These are phyloP conservation scores for Halcyon senegalensis DNA, from an alignment of 2,113 vertebrate species.

Conservation along the genomic window DNA sequence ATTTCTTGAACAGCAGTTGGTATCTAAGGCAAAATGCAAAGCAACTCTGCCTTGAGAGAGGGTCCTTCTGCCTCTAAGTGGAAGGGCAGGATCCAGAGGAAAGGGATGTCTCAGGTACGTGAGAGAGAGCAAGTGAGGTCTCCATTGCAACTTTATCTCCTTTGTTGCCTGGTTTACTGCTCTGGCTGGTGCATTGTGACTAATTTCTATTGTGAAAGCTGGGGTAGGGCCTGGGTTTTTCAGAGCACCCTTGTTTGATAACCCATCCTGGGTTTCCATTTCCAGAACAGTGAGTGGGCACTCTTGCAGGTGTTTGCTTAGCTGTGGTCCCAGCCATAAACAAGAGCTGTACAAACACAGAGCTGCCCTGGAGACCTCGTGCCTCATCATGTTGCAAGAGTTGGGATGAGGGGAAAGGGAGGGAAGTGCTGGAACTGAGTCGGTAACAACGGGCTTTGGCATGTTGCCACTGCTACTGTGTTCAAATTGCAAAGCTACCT, in stretches of 20 bases:
- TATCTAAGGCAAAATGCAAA: background rate
- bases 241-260: background rate
- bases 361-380: background rate
- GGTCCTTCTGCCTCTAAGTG: background rate
- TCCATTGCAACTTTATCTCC: background rate
- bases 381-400: background rate
- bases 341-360: background rate
- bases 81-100: background rate
- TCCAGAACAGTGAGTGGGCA: background rate
- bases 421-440: background rate
- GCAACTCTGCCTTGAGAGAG: background rate
- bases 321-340: background rate
- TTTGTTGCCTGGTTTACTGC: background rate
- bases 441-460: background rate
- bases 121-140: background rate
- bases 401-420: background rate
- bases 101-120: background rate
- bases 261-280: background rate
- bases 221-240: slow-evolving; percentile 11
- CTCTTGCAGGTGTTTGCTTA: slow-evolving; percentile 6
- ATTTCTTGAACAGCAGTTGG: background rate
- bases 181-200: background rate
- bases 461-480: background rate
- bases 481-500: background rate
- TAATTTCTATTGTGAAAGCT: slow-evolving; percentile 31